These are phyloP conservation scores for Phragmatobia fuliginosa DNA, from an alignment of 2,888 invertebrate species.

Conservation along the genomic window DNA sequence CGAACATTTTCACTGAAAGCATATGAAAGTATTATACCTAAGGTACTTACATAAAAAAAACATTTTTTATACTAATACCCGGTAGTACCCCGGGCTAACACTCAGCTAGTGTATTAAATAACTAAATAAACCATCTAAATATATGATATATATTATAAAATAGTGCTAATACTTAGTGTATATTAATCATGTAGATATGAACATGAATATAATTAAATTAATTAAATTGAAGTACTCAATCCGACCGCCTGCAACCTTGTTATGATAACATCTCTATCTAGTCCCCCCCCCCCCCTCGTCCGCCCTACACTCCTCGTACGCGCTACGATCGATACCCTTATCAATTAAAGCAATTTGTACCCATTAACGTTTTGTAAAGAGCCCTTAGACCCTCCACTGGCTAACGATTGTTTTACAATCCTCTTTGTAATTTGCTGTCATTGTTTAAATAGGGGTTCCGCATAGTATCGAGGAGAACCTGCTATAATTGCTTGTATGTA, in stretches of 20 bases:
- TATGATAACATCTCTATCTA: constrained; percentile 4
- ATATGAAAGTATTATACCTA: no score
- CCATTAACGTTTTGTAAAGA: constrained; percentile 8
- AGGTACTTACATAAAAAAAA: no score
- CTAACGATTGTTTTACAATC: constrained; percentile 6
- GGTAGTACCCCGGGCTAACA: no score
- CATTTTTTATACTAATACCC: no score
- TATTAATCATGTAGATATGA: background rate
- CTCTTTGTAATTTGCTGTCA: constrained; percentile 1
- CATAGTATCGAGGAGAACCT: background rate
- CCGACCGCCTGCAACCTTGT: background rate
- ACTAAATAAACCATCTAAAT: background rate
- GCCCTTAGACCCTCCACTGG: constrained; percentile 2
- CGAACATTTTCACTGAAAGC: no score
- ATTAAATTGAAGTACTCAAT: background rate
- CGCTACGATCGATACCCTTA: constrained; percentile 12
- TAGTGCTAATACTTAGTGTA: background rate
- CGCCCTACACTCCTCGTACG: background rate
- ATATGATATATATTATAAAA: background rate
- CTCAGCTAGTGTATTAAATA: no score
- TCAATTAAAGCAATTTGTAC: constrained; percentile 9
- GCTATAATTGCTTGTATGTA: background rate
- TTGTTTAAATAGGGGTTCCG: background rate
- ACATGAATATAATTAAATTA: background rate
- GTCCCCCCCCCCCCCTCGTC: background rate